Base-by-base conservation (phyloP, 2,888 invertebrate genomes). In the Aquatica leii region DNA sequence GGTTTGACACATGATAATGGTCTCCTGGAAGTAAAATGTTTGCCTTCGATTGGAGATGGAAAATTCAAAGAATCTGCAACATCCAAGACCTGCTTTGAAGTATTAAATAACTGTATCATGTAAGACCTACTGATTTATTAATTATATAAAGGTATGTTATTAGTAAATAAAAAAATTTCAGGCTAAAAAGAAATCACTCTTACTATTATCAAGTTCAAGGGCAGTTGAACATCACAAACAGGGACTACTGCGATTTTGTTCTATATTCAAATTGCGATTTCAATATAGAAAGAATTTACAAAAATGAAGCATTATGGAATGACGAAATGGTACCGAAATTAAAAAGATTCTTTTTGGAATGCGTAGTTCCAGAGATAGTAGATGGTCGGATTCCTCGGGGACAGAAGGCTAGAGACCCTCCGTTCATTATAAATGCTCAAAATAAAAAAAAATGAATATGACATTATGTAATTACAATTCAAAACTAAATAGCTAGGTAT, bases 141-240 rank as follows among this genome's bases (percentile, higher is more conserved):
- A 1, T n/a, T n/a, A 35, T n/a, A n/a, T n/a, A n/a, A 4, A 14
- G 41, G 15, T 17, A n/a, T n/a, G n/a, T n/a, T n/a, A n/a, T n/a
- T n/a, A n/a, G n/a, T n/a, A n/a, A n/a, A n/a, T n/a, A n/a, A n/a
- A n/a, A n/a, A n/a, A n/a, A n/a, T n/a, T n/a, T n/a, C n/a, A n/a
- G n/a, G n/a, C n/a, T n/a, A n/a, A 5, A 37, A n/a, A 37, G 11
- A 37, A 37, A 37, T 17, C 46, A 18, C 5, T 15, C 8, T 14
- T 46, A 46, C 11, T 46, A 18, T 18, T 46, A 18, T 46, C 18
- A 46, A 18, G 15, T 46, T 8, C 17, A 46, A 46, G 43, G 43
- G n/a, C n/a, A n/a, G n/a, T n/a, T 48, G 12, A 21, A 20, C 24
- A 48, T 21, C 12, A 20, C 21, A 1, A 48, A 48, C 8, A 18